Evolutionary conservation across 2,113 vertebrate genomes (phyloP).

Genomic region (Hyperoodon ampullatus): DNA sequence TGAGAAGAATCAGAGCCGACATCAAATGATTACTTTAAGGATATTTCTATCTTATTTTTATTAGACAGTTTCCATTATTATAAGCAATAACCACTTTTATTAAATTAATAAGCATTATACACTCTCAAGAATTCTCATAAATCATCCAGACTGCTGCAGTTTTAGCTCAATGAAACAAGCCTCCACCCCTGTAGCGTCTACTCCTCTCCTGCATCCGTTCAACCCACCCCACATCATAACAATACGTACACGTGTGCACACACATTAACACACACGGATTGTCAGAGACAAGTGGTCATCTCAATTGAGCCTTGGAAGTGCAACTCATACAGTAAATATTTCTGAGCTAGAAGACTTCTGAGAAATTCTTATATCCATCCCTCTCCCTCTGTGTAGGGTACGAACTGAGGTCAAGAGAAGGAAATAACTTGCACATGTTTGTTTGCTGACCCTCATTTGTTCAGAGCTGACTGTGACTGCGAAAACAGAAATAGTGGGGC

Average conservation of each 20-base stretch:
- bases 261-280: accelerated
- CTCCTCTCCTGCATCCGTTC: neutral
- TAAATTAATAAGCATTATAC: slow-evolving; percentile 55
- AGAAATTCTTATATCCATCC: neutral
- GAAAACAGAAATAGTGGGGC: neutral
- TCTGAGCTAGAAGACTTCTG: neutral
- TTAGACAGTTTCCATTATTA: slow-evolving; percentile 49
- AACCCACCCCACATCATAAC: neutral
- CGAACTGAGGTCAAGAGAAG: neutral
- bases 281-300: neutral
- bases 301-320: neutral
- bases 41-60: slow-evolving; percentile 57
- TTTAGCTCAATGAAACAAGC: slow-evolving; percentile 1
- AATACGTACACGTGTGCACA: accelerated
- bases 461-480: neutral
- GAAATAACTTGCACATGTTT: neutral
- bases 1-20: slow-evolving; percentile 1
- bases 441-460: neutral
- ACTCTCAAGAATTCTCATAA: slow-evolving; percentile 44
- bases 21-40: slow-evolving; percentile 25
- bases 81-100: slow-evolving; percentile 64
- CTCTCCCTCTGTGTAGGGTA: neutral
- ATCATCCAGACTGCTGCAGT: neutral
- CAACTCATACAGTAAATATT: neutral
- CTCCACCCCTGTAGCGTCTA: no score